These are phyloP conservation scores for Mactromeris polynyma DNA, from an alignment of 2,888 invertebrate genomes.

Conservation along the genomic window DNA sequence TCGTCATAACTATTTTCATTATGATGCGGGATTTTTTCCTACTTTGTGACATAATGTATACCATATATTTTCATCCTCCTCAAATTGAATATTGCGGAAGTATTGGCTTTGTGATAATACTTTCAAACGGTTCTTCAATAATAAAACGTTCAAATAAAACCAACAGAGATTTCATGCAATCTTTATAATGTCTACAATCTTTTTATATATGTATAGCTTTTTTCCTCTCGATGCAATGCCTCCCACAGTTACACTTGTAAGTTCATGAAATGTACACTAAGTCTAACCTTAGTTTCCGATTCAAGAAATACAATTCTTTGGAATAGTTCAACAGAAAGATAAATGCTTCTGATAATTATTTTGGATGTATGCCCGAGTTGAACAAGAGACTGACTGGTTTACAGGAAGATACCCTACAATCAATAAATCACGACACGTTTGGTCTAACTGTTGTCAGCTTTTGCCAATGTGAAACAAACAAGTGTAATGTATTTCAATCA, in stretches of 20 bases:
- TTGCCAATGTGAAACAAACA: not conserved
- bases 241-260: not conserved
- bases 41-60: too few species aligned
- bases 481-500: not conserved
- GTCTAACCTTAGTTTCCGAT: constrained; percentile 13
- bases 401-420: not conserved
- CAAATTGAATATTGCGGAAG: too few species aligned
- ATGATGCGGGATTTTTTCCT: too few species aligned
- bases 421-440: not conserved
- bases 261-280: not conserved
- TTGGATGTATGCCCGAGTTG: constrained; percentile 13
- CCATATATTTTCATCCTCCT: too few species aligned
- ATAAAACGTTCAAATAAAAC: not conserved
- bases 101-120: not conserved
- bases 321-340: not conserved
- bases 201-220: not conserved
- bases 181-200: not conserved
- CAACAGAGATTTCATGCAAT: not conserved
- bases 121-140: not conserved
- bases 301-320: constrained; percentile 5
- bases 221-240: not conserved
- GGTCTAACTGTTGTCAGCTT: not conserved
- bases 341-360: constrained; percentile 21
- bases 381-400: constrained; percentile 4
- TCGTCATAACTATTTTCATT: too few species aligned